A percentile compares a stretch with the other conserved stretches of the same genome.
phyloP scores from a whole-genome alignment of 2,797 vertebrate genomes.

The Tiaroga cobitis region DNA sequence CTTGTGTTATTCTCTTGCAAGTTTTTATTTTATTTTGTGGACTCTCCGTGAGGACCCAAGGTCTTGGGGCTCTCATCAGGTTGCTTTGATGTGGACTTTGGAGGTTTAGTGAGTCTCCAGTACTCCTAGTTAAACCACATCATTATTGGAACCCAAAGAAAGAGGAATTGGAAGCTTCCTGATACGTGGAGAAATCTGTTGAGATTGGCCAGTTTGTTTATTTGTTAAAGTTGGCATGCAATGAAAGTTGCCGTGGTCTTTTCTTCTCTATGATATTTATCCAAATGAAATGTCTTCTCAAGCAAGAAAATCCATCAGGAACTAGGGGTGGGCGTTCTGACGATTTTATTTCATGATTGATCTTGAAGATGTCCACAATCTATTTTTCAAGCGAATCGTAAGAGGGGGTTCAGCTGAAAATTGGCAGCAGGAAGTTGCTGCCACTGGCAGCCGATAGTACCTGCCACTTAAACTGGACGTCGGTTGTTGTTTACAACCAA shows the following conservation, averaged over 20 bases:
- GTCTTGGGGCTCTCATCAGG: constrained; percentile 21
- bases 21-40: background rate
- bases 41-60: background rate
- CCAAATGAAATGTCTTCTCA: background rate
- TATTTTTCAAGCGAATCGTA: too few species aligned
- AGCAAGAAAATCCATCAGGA: background rate
- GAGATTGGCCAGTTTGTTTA: constrained; percentile 7
- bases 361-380: too few species aligned
- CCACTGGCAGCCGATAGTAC: too few species aligned
- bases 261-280: background rate
- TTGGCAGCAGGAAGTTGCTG: too few species aligned
- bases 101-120: constrained; percentile 20
- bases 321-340: too few species aligned
- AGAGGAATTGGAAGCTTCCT: constrained; percentile 10
- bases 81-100: constrained; percentile 19
- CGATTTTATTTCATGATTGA: too few species aligned
- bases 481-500: too few species aligned
- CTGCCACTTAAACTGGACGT: too few species aligned
- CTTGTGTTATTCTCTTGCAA: constrained; percentile 1
- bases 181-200: background rate
- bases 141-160: constrained; percentile 38
- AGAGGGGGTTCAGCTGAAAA: too few species aligned
- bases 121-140: constrained; percentile 29
- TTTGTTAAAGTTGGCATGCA: background rate
- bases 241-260: background rate